Percentiles rank a stretch among this genome's conserved stretches.
Evolutionary conservation across 1,140 invertebrate species (phyloP).

Genomic region (Bombus confusus): DNA sequence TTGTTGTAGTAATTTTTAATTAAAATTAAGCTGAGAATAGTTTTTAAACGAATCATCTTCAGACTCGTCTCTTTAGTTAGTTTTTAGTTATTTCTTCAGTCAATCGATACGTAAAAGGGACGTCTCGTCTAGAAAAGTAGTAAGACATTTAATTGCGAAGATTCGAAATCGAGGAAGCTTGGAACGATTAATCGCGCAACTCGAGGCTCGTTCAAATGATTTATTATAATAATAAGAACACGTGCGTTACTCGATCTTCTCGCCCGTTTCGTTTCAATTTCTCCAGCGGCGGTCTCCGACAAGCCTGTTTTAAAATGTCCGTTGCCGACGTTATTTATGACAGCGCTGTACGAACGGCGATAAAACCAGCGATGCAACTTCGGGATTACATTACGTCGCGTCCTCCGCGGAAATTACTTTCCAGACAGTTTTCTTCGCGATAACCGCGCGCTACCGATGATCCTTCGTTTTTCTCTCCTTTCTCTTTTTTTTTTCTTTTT

Average conservation of each 20-base stretch:
- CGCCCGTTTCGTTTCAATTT: constrained; percentile 2
- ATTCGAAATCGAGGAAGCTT: background rate
- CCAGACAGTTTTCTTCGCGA: constrained; percentile 35
- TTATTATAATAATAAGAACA: constrained; percentile 9
- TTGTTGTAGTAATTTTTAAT: no score
- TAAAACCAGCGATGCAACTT: constrained; percentile 38
- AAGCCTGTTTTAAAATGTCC: constrained; percentile 24
- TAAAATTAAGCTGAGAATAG: no score
- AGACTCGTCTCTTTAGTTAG: rapidly evolving
- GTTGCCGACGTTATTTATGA: constrained; percentile 33
- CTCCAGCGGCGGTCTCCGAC: background rate
- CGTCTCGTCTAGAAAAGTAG: no score
- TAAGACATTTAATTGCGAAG: background rate
- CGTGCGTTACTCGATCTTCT: background rate
- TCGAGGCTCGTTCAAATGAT: background rate
- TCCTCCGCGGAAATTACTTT: constrained; percentile 46
- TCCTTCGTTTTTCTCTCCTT: background rate
- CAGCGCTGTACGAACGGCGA: constrained; percentile 23
- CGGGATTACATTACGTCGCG: constrained; percentile 41
- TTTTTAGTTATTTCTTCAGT: background rate
- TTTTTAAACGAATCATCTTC: background rate
- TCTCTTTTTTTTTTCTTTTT: background rate
- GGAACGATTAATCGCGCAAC: background rate
- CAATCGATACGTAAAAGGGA: no score
- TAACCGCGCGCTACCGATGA: background rate